Evolutionary conservation across 2,113 vertebrate genomes (phyloP).

Genomic region (Barbus barbus): DNA sequence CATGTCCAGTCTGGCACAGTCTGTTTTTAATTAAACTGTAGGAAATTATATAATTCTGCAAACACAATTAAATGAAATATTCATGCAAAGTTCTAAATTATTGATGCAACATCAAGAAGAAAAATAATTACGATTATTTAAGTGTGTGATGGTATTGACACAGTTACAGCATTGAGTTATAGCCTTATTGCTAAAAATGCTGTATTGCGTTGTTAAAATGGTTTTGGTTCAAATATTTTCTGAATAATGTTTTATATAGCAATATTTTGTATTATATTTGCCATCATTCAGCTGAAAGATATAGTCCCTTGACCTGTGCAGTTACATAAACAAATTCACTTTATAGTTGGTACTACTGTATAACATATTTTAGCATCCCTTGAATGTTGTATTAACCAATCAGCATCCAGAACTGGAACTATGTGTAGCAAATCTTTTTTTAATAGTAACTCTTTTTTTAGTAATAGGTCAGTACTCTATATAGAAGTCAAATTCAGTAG

Average conservation of each 20-base stretch:
- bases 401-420: not conserved
- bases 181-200: not conserved
- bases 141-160: not conserved
- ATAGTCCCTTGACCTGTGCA: not conserved
- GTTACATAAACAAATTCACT: not conserved
- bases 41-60: not conserved
- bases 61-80: not conserved
- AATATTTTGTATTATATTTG: no score
- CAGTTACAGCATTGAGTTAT: not conserved
- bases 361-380: not conserved
- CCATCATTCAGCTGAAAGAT: not conserved
- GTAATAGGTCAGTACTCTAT: not conserved
- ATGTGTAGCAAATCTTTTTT: not conserved
- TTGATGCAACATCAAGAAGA: not conserved
- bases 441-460: not conserved
- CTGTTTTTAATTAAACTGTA: not conserved
- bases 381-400: not conserved
- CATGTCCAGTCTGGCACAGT: no score
- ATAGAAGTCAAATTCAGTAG: conserved; percentile 2
- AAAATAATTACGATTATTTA: not conserved
- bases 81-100: not conserved
- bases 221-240: no score
- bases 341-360: not conserved
- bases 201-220: not conserved
- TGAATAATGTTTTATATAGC: not conserved